Base-by-base conservation (phyloP, 2,113 vertebrate species). In the Microtus oregoni region DNA sequence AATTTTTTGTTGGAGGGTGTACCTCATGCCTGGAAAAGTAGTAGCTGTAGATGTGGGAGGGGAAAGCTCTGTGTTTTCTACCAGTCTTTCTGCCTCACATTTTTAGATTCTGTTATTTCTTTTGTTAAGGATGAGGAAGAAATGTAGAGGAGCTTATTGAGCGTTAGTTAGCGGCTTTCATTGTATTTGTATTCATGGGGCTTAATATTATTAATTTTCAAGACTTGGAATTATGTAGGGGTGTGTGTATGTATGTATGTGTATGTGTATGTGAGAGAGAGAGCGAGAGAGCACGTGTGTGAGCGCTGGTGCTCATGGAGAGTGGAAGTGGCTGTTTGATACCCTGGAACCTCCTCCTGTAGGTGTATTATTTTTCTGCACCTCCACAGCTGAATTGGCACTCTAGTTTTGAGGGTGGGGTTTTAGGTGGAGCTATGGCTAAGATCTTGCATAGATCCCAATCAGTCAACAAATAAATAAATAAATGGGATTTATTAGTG, bases 151-250 rank as follows among this genome's bases (percentile, higher is more conserved):
- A 78, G 26, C 35, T 83, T 75, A 26, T 75, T 41, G 44, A 96
- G 61, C 3, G 77, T 83, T 79, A 26, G 26, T 41, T 75, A 96
- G 61, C 3, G 87, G 13, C 35, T 86, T 67, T 90, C 47, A 2
- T 61, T 89, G 47, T 78, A 28, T 89, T 89, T 58, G 58, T 83
- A 35, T 95, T 38, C 50, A 13, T 15, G 90, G 88, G 26, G 13
- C 72, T 89, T 89, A 75, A 20, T 92, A 9, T 47, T 92, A 13
- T 50, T 6, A 73, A 91, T 89, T 92, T 93, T 89, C 13, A 61
- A 75, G 55, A 85, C 75, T 87, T 78, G 12, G 30, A 61, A 92
- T 19, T 73, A 76, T 89, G 14, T 41, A 35, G 55, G 6, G 55
- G 19, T 19, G 55, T 58, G 55, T 58, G 19, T 58, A 17, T 58